A percentile compares a stretch with the other conserved stretches of the same genome.
Conservation (phyloP, 2,888 invertebrate genomes). For the Synanthedon myopaeformis region DNA sequence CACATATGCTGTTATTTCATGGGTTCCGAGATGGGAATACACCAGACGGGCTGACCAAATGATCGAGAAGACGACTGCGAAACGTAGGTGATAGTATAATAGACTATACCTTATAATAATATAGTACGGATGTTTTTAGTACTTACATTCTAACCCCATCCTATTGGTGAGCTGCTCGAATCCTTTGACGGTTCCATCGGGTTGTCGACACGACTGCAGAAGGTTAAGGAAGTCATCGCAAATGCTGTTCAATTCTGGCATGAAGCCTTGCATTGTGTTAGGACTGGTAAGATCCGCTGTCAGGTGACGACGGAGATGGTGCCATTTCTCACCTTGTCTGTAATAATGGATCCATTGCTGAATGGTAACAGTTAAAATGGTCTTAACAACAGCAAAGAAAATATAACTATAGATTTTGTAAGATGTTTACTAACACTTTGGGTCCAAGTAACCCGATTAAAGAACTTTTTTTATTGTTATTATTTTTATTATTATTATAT, state of each 20-base stretch:
- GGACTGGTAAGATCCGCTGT: constrained; percentile 83
- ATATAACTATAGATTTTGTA: no score
- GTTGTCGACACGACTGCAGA: constrained; percentile 66
- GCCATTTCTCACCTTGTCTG: constrained; percentile 85
- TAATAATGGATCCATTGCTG: constrained; percentile 2
- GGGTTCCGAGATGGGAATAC: no score
- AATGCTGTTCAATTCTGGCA: constrained; percentile 80
- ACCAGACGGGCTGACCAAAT: no score
- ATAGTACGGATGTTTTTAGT: neutral
- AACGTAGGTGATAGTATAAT: no score
- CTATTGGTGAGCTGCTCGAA: constrained; percentile 82
- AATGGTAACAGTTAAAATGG: neutral
- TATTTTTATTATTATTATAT: no score
- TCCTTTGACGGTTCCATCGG: constrained; percentile 61
- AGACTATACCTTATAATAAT: no score
- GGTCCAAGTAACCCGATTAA: no score
- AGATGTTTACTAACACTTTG: no score
- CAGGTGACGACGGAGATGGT: constrained; percentile 76
- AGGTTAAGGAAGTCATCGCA: constrained; percentile 82
- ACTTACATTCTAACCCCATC: constrained; percentile 82
- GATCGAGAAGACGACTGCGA: no score
- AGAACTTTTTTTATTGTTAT: no score
- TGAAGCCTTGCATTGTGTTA: constrained; percentile 78
- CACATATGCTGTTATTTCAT: no score
- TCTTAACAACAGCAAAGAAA: no score